phyloP scores from a whole-genome alignment of 2,797 vertebrate species.

The Gila robusta region DNA sequence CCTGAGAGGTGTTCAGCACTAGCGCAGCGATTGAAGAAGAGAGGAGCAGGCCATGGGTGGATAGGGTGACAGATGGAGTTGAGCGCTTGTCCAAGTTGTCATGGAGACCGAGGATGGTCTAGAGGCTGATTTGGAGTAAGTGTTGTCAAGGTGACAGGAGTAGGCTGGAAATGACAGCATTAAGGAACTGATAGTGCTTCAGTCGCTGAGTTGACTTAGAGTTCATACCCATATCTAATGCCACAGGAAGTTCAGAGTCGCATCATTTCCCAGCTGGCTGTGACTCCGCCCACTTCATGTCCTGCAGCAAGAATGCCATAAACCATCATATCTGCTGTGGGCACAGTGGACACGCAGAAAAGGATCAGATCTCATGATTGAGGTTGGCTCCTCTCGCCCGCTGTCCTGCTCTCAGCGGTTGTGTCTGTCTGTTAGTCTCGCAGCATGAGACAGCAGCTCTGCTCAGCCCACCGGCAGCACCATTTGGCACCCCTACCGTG shows the following conservation, averaged over 20 bases:
- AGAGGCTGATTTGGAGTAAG: slow-evolving; percentile 46
- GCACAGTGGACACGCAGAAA: neutral
- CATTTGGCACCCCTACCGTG: slow-evolving; percentile 50
- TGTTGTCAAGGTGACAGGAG: slow-evolving; percentile 56
- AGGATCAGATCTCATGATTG: slow-evolving; percentile 33
- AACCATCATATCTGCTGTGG: slow-evolving; percentile 14
- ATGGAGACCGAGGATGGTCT: slow-evolving; percentile 60
- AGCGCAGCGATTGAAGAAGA: slow-evolving; percentile 25
- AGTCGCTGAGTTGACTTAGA: neutral
- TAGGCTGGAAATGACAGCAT: slow-evolving; percentile 30
- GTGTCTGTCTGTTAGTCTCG: slow-evolving; percentile 47
- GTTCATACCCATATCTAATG: slow-evolving; percentile 14
- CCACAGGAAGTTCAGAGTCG: slow-evolving; percentile 10
- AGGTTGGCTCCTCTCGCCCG: slow-evolving; percentile 1
- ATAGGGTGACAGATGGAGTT: slow-evolving; percentile 54
- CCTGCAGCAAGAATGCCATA: slow-evolving; percentile 10
- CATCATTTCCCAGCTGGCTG: slow-evolving; percentile 10
- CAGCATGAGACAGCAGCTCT: slow-evolving; percentile 43
- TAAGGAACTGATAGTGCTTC: slow-evolving; percentile 13
- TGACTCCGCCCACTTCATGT: slow-evolving; percentile 12
- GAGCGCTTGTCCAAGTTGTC: slow-evolving; percentile 57
- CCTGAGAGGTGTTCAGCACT: slow-evolving; percentile 30
- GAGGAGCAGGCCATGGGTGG: slow-evolving; percentile 48
- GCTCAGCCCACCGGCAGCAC: slow-evolving; percentile 40
- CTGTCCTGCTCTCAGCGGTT: slow-evolving; percentile 14